Conservation (phyloP, 2,888 invertebrate species). For the Notocelia uddmanniana region DNA sequence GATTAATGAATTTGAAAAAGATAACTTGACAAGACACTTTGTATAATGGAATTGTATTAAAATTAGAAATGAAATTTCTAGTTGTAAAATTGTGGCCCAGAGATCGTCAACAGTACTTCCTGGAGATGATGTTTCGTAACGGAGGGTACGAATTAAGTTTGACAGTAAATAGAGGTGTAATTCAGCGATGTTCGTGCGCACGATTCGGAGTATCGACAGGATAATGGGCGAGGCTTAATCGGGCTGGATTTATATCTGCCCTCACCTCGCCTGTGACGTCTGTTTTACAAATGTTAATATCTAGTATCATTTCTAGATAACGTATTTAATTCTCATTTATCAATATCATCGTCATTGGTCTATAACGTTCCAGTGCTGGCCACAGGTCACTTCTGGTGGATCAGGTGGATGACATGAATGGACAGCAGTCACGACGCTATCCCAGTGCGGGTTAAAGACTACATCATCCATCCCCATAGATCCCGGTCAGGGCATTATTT, state of each 20-base stretch:
- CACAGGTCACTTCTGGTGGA: no score
- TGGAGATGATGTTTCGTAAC: slow-evolving; percentile 70
- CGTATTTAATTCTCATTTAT: background rate
- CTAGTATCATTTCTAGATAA: slow-evolving; percentile 59
- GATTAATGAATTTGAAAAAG: no score
- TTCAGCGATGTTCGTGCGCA: slow-evolving; percentile 84
- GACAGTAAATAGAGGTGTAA: slow-evolving; percentile 84
- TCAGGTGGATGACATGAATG: no score
- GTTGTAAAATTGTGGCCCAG: slow-evolving; percentile 11
- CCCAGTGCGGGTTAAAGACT: no score
- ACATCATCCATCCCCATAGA: no score
- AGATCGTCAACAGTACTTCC: slow-evolving; percentile 39
- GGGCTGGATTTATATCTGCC: slow-evolving; percentile 63
- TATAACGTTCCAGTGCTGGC: no score
- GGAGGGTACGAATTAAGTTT: slow-evolving; percentile 81
- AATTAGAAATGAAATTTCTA: background rate
- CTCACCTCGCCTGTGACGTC: slow-evolving; percentile 65
- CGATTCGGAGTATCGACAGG: slow-evolving; percentile 81
- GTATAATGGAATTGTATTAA: no score
- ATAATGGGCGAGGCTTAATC: slow-evolving; percentile 73
- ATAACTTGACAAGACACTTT: no score
- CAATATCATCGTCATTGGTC: background rate
- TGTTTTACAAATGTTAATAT: slow-evolving; percentile 69
- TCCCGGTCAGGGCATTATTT: no score
- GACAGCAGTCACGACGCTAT: no score